Evolutionary conservation across 2,888 invertebrate genomes (phyloP).

Genomic region (Pseudococcus jackbeardsleyi): DNA sequence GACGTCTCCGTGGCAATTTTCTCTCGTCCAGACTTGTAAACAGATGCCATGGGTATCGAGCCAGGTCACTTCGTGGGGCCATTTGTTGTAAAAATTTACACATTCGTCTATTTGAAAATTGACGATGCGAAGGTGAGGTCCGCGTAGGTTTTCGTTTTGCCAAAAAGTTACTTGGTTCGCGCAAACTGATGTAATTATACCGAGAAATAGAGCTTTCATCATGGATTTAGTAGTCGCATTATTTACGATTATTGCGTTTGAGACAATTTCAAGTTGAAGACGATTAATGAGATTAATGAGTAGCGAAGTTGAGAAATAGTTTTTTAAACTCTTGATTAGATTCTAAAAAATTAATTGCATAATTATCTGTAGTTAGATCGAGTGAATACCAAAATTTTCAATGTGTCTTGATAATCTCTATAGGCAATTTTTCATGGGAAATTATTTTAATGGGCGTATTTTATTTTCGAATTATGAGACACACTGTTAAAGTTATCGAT

Average conservation of each 20-base stretch:
- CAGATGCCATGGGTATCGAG: slow-evolving; percentile 20
- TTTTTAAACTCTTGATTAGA: neutral
- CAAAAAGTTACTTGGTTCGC: slow-evolving; percentile 22
- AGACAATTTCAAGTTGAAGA: neutral
- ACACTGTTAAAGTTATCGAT: neutral
- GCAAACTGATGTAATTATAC: neutral
- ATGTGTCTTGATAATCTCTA: neutral
- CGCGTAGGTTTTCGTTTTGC: neutral
- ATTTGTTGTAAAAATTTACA: neutral
- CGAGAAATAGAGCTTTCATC: neutral
- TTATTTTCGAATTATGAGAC: neutral
- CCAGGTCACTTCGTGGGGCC: slow-evolving; percentile 29
- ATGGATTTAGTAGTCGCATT: neutral
- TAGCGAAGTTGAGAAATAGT: neutral
- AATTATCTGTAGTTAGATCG: neutral
- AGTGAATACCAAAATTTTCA: neutral
- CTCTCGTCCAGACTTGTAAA: slow-evolving; percentile 15
- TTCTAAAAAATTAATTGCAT: neutral
- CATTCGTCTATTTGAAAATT: slow-evolving; percentile 36
- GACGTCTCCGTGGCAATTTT: slow-evolving; percentile 18
- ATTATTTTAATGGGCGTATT: neutral
- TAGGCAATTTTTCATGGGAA: neutral
- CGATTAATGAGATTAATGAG: neutral
- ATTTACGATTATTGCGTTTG: neutral
- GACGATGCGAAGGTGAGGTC: neutral